phyloP scores from a whole-genome alignment of 2,797 vertebrate genomes.

The Scolopax bukidnonensis region DNA sequence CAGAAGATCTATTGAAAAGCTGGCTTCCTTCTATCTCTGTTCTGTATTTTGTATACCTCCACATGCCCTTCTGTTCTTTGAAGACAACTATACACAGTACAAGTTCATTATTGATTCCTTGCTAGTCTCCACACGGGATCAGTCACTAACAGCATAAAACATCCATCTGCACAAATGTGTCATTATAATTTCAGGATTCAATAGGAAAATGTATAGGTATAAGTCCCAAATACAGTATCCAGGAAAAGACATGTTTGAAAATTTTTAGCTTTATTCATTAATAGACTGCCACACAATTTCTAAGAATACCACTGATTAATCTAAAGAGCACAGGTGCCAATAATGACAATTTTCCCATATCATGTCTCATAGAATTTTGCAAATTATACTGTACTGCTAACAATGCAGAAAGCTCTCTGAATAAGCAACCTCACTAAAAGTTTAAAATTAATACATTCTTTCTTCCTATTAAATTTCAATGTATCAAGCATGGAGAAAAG shows the following conservation, averaged over 20 bases:
- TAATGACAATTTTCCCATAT: conserved; percentile 67
- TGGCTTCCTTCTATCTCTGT: neutral
- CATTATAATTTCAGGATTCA: conserved; percentile 51
- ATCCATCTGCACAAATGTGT: neutral
- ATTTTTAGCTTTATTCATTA: conserved; percentile 5
- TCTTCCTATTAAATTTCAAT: conserved; percentile 29
- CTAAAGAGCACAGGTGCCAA: neutral
- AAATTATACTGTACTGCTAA: conserved; percentile 56
- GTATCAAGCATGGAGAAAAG: neutral
- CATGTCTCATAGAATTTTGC: conserved; percentile 55
- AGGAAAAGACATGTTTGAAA: conserved; percentile 30
- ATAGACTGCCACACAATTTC: neutral
- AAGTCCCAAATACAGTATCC: conserved; percentile 22
- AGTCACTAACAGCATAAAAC: conserved; percentile 15
- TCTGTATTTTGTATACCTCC: neutral
- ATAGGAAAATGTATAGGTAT: conserved; percentile 5
- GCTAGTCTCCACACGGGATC: neutral
- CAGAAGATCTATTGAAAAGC: neutral
- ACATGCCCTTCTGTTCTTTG: neutral
- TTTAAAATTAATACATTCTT: conserved; percentile 1
- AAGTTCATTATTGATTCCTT: neutral
- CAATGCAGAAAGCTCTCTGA: neutral
- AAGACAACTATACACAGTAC: neutral
- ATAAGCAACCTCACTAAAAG: conserved; percentile 30
- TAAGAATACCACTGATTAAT: neutral